Evolutionary conservation across 1,140 invertebrate species (phyloP).

Genomic region (Philopotamus ludificatus): DNA sequence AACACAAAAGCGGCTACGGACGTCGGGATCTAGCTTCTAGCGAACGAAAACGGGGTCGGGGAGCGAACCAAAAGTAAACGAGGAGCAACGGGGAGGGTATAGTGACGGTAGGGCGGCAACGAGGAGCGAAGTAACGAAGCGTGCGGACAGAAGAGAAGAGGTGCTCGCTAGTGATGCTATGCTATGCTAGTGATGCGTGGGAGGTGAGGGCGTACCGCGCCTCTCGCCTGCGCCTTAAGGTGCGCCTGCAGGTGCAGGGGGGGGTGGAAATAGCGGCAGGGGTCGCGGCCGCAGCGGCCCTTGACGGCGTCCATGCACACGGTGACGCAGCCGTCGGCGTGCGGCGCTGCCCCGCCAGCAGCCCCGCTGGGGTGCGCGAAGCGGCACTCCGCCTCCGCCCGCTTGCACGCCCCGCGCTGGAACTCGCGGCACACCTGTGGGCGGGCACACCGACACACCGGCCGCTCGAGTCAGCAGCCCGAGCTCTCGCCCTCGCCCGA

Average conservation of each 20-base stretch:
- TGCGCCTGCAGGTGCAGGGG: slow-evolving; percentile 97
- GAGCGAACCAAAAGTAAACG: slow-evolving; percentile 10
- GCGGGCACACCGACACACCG: slow-evolving; percentile 45
- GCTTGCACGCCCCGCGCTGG: slow-evolving; percentile 95
- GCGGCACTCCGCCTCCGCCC: slow-evolving; percentile 93
- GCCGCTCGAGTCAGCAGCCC: slow-evolving; percentile 6
- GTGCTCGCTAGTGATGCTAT: slow-evolving; percentile 43
- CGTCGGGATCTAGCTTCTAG: slow-evolving; percentile 30
- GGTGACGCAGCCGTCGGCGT: slow-evolving; percentile 93
- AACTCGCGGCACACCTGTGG: slow-evolving; percentile 95
- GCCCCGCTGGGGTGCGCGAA: slow-evolving; percentile 98
- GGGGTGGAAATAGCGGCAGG: slow-evolving; percentile 96
- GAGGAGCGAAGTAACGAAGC: slow-evolving; percentile 37
- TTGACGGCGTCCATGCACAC: slow-evolving; percentile 99
- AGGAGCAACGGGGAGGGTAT: slow-evolving; percentile 41
- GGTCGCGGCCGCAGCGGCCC: slow-evolving; percentile 92
- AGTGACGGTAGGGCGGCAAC: slow-evolving; percentile 26
- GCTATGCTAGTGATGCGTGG: slow-evolving; percentile 21
- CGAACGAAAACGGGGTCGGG: slow-evolving; percentile 48
- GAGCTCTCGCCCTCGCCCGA: slow-evolving; percentile 9
- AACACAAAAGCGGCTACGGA: slow-evolving; percentile 38
- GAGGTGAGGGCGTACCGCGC: slow-evolving; percentile 75
- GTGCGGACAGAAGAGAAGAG: slow-evolving; percentile 48
- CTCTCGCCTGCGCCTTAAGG: slow-evolving; percentile 96
- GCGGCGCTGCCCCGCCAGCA: slow-evolving; percentile 88